phyloP scores from a whole-genome alignment of 2,888 invertebrate species.

The Netelia melanura region DNA sequence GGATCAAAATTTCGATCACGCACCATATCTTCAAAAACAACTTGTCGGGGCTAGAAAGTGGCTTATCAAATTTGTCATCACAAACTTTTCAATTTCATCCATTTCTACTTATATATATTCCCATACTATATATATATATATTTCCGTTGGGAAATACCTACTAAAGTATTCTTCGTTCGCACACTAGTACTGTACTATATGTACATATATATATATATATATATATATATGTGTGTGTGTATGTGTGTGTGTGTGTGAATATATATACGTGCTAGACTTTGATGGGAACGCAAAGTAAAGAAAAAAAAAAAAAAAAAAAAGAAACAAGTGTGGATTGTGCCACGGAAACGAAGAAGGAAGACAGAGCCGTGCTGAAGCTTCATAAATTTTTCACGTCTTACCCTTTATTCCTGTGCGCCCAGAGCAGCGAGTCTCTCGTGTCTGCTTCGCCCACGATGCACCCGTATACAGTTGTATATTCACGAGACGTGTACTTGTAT shows the following conservation, averaged over 20 bases:
- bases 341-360: constrained; percentile 7
- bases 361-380: constrained; percentile 25
- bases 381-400: constrained; percentile 43
- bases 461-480: neutral
- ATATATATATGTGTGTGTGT: too few species aligned
- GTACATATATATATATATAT: neutral
- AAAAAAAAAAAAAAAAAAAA: constrained; percentile 22
- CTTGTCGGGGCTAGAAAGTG: too few species aligned
- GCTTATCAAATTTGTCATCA: too few species aligned
- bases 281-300: constrained; percentile 9
- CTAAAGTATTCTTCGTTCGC: neutral
- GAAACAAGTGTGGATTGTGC: constrained; percentile 30
- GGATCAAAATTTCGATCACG: too few species aligned
- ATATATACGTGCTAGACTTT: constrained; percentile 4
- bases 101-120: too few species aligned
- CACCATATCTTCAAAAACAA: too few species aligned
- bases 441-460: constrained; percentile 7
- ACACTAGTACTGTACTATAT: neutral
- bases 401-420: constrained; percentile 17
- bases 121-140: neutral
- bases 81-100: too few species aligned
- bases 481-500: neutral
- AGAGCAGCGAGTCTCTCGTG: constrained; percentile 24
- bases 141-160: constrained; percentile 8
- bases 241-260: neutral